A percentile compares a stretch with the other conserved stretches of the same genome.
These are phyloP conservation scores for Hozukius guyotensis DNA, from an alignment of 2,797 vertebrate species.

Conservation along the genomic window DNA sequence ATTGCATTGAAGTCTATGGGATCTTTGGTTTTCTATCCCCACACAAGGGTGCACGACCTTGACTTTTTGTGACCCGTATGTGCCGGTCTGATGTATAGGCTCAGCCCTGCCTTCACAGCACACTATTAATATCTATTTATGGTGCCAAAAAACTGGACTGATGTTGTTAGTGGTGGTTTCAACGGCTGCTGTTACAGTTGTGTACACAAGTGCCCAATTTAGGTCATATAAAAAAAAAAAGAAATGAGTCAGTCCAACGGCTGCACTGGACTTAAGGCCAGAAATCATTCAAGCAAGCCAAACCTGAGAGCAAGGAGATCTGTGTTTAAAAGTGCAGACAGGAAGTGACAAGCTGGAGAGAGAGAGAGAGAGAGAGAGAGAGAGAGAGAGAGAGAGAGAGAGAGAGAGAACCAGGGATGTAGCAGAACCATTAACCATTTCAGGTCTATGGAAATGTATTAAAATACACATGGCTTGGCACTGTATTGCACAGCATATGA, in stretches of 20 bases:
- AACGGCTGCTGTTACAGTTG: conserved; percentile 66
- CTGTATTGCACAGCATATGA: background rate
- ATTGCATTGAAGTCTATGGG: too few relatives aligned
- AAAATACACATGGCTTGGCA: background rate
- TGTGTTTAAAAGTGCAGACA: conserved; percentile 56
- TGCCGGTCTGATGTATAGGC: background rate
- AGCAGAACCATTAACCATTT: background rate
- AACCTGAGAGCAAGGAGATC: conserved; percentile 30
- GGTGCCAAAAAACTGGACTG: conserved; percentile 41
- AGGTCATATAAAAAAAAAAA: conserved; percentile 39
- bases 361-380: background rate
- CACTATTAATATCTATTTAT: conserved; percentile 63
- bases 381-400: background rate
- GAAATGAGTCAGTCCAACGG: conserved; percentile 43
- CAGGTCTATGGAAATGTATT: background rate
- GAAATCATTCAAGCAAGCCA: conserved; percentile 47
- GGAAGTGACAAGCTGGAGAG: conserved; percentile 32
- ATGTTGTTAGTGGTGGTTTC: conserved; percentile 70
- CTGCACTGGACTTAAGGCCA: conserved; percentile 49
- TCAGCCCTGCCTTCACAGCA: conserved; percentile 10
- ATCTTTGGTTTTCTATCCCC: too few relatives aligned
- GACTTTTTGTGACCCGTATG: too few relatives aligned
- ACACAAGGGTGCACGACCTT: too few relatives aligned
- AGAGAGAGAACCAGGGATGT: conserved; percentile 4
- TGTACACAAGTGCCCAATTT: conserved; percentile 69